phyloP scores from a whole-genome alignment of 2,797 vertebrate genomes.

The Microctenopoma stevenorrisi region DNA sequence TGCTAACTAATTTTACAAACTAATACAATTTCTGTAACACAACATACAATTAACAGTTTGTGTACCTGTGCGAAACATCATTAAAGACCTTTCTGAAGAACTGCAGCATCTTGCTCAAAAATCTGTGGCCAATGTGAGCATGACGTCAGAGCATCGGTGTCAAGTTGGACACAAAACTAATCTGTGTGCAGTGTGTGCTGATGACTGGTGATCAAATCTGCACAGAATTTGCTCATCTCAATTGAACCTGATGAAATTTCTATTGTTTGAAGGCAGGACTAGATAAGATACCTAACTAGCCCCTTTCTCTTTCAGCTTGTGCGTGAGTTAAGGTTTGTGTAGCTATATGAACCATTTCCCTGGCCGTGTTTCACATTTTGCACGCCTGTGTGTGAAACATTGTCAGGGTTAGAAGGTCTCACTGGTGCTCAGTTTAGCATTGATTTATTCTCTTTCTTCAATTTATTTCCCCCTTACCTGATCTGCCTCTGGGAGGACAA shows the following conservation, averaged over 20 bases:
- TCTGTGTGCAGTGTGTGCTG: too few species aligned
- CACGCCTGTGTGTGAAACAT: slow-evolving; percentile 51
- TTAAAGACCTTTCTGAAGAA: too few species aligned
- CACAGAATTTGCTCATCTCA: too few species aligned
- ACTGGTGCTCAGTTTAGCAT: slow-evolving; percentile 81
- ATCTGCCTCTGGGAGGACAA: slow-evolving; percentile 82
- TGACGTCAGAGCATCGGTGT: too few species aligned
- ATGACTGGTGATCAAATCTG: too few species aligned
- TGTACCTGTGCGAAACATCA: too few species aligned
- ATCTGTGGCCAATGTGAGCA: too few species aligned
- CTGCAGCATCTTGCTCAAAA: too few species aligned
- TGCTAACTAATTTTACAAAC: too few species aligned
- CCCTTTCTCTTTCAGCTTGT: slow-evolving; percentile 1
- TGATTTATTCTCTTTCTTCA: slow-evolving; percentile 84
- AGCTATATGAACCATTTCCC: slow-evolving; percentile 39
- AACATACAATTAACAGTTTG: too few species aligned
- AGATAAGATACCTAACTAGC: not conserved
- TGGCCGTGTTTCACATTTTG: slow-evolving; percentile 39
- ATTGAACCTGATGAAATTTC: not conserved
- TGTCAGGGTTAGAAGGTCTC: slow-evolving; percentile 78
- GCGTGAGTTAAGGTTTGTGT: slow-evolving; percentile 18
- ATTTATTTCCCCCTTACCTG: slow-evolving; percentile 79
- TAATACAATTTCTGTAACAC: too few species aligned
- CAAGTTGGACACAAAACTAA: too few species aligned
- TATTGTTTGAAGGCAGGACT: not conserved